A percentile compares a stretch with the other conserved stretches of the same genome.
phyloP scores from a whole-genome alignment of 2,888 invertebrate genomes.

The Amaurobius ferox region DNA sequence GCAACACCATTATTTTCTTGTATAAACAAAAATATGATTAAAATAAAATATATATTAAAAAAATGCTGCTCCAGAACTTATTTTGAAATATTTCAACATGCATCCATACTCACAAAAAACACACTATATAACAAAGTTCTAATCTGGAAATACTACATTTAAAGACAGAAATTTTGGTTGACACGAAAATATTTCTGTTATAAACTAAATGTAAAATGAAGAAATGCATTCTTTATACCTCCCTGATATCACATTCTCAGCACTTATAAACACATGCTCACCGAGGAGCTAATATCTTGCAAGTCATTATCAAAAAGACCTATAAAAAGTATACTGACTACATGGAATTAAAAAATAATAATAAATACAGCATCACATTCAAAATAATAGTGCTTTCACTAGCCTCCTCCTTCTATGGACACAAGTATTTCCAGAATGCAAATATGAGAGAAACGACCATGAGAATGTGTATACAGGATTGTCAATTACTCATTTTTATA shows the following conservation, averaged over 20 bases:
- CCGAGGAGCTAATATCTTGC: neutral
- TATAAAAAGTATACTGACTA: constrained; percentile 14
- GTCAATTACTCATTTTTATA: neutral
- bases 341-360: neutral
- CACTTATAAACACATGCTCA: constrained; percentile 1
- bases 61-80: neutral
- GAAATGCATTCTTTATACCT: neutral
- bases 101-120: neutral
- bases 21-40: neutral
- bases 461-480: neutral
- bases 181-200: no score
- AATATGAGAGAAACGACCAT: neutral
- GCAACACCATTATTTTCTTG: neutral
- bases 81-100: neutral
- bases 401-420: neutral
- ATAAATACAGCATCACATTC: no score
- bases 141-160: neutral
- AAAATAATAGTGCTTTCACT: no score
- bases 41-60: neutral
- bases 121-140: neutral
- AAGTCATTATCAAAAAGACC: constrained; percentile 1
- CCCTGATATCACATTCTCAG: neutral
- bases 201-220: neutral
- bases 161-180: no score
- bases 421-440: neutral